phyloP scores from a whole-genome alignment of 2,888 invertebrate genomes.

The Microchrysa polita region DNA sequence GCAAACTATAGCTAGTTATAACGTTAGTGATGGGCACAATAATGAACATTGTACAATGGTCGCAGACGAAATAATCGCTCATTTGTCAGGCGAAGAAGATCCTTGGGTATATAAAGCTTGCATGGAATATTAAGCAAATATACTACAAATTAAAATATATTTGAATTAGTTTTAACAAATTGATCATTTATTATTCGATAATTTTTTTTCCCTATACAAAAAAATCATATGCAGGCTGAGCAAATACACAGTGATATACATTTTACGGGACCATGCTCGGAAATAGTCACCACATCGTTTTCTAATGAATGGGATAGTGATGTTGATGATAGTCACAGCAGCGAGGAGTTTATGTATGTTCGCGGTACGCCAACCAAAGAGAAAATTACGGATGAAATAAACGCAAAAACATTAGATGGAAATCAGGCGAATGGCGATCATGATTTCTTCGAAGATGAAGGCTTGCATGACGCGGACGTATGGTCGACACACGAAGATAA shows the following conservation, averaged over 20 bases:
- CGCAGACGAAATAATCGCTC: conserved; percentile 47
- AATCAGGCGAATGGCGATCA: not conserved
- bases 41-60: conserved; percentile 46
- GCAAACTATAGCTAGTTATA: conserved; percentile 48
- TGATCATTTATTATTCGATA: not conserved
- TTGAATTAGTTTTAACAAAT: conserved; percentile 11
- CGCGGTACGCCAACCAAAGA: conserved; percentile 51
- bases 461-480: conserved; percentile 43
- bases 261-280: conserved; percentile 49
- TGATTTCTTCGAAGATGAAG: conserved; percentile 37
- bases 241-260: conserved; percentile 50
- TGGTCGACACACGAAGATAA: conserved; percentile 51
- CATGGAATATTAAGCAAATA: conserved; percentile 10
- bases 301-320: conserved; percentile 63
- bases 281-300: conserved; percentile 52
- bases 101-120: conserved; percentile 50
- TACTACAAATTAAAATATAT: conserved; percentile 9
- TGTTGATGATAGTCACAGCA: conserved; percentile 63
- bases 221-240: conserved; percentile 46
- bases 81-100: conserved; percentile 53
- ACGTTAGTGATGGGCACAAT: conserved; percentile 44
- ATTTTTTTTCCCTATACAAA: conserved; percentile 32
- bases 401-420: not conserved
- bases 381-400: conserved; percentile 17
- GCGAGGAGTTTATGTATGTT: conserved; percentile 58